Base-by-base conservation (phyloP, 2,113 vertebrate genomes). In the Elachura formosa region DNA sequence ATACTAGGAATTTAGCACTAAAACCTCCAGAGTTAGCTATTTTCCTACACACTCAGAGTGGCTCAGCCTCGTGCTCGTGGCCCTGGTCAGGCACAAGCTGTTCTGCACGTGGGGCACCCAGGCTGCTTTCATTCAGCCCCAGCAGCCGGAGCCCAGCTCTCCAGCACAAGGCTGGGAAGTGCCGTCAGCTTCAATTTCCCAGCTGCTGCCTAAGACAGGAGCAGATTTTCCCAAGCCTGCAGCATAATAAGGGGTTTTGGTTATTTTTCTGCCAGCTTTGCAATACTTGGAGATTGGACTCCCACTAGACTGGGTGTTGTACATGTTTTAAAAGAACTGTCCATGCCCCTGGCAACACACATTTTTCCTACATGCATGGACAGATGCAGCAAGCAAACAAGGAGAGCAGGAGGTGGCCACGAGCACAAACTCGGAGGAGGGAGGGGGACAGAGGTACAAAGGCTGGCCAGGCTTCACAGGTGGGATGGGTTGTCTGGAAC, bases 221-320 rank as follows among this genome's bases (percentile, higher is more conserved):
- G 73, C 86, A 81, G 92, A 77, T 92, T 96, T 94, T 94, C 95
- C 43, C 83, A 89, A 91, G 84, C 91, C 93, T 54, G 58, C 59
- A 85, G 89, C 74, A 87, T 76, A 84, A 71, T 74, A 36, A 79
- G 46, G 40, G 66, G n/a, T 63, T 94, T 92, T 6, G 5, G 87
- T 89, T 89, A 46, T 82, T 87, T 72, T 92, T 94, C 68, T 96
- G 81, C 67, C 78, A 43, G 56, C 54, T 90, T 87, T 89, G 87
- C 71, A 85, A 62, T 41, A 87, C 62, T 56, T 69, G 38, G 78
- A 62, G 81, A 62, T 69, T 25, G 9, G 71, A n/a, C 51, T 95
- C 91, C 89, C 49, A 6, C 31, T 59, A 87, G 89, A 64, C 74
- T 76, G 89, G 93, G 93, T 80, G 87, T 94, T 93, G 87, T 48